phyloP scores from a whole-genome alignment of 2,888 invertebrate species.

The Oscheius sp. region DNA sequence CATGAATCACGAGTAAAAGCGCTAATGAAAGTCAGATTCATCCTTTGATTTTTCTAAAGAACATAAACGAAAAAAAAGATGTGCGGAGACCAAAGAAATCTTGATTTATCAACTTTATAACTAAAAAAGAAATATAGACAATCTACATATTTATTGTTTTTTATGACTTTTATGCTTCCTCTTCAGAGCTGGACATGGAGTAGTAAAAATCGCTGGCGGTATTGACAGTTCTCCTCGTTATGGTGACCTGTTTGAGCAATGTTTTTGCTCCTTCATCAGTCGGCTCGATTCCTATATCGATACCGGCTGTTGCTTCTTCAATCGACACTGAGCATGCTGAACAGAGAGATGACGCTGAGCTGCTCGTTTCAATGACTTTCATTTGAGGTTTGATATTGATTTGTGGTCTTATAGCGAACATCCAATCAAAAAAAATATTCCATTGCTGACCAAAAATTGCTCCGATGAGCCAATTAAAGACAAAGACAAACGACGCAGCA shows the following conservation, averaged over 20 bases:
- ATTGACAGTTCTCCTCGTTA: not conserved
- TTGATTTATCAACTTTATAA: no score
- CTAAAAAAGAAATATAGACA: no score
- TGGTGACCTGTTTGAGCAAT: not conserved
- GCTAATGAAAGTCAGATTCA: no score
- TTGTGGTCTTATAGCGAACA: constrained; percentile 17
- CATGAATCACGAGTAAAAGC: no score
- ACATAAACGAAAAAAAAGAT: no score
- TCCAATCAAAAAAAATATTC: constrained; percentile 11
- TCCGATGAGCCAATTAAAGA: constrained; percentile 11
- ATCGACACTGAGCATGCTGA: constrained; percentile 13
- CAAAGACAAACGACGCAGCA: not conserved
- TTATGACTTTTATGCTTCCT: not conserved
- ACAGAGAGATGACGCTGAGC: not conserved
- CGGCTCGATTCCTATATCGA: constrained; percentile 9
- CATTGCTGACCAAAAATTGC: not conserved
- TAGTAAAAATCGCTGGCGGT: constrained; percentile 25
- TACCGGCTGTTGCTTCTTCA: not conserved
- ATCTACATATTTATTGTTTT: not conserved
- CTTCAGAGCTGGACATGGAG: constrained; percentile 6
- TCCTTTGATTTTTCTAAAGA: no score
- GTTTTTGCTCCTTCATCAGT: not conserved
- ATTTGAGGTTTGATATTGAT: constrained; percentile 22
- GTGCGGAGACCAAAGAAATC: no score
- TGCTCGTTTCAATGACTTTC: constrained; percentile 3